Conservation (phyloP, 2,797 vertebrate species). For the Semotilus atromaculatus region DNA sequence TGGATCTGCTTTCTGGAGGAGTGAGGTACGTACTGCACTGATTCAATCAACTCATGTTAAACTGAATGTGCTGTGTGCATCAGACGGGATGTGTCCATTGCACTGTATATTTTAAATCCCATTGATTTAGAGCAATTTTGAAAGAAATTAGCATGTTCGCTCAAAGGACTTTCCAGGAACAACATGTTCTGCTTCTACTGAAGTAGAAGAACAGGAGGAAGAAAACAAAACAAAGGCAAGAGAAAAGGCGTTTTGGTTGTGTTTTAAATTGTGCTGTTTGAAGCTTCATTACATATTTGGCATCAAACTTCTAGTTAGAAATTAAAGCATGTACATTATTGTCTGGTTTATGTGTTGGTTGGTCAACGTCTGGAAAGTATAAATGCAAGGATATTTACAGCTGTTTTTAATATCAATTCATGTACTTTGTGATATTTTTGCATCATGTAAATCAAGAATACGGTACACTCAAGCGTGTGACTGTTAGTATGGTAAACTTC, state of each 20-base stretch:
- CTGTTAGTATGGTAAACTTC: not conserved
- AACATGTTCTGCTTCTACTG: not conserved
- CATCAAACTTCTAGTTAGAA: not conserved
- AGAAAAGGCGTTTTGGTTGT: not conserved
- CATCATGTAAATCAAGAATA: not conserved
- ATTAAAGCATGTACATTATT: not conserved
- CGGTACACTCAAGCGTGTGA: not conserved
- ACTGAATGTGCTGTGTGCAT: not conserved
- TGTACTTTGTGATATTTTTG: not conserved
- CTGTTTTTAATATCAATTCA: not conserved
- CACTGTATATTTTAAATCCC: too few species aligned
- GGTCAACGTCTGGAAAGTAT: not conserved
- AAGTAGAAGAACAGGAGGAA: not conserved
- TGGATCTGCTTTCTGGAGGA: constrained; percentile 62
- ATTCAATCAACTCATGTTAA: not conserved
- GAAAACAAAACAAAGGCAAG: not conserved
- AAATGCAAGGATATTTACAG: not conserved
- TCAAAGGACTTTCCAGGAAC: constrained; percentile 4
- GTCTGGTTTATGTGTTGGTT: not conserved
- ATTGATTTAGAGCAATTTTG: not conserved
- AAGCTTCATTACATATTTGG: not conserved
- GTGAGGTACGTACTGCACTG: constrained; percentile 65
- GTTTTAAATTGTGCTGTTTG: not conserved
- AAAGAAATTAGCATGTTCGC: not conserved
- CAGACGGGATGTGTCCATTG: not conserved